Evolutionary conservation across 2,888 invertebrate genomes (phyloP).

Genomic region (Nemoura dubitans): DNA sequence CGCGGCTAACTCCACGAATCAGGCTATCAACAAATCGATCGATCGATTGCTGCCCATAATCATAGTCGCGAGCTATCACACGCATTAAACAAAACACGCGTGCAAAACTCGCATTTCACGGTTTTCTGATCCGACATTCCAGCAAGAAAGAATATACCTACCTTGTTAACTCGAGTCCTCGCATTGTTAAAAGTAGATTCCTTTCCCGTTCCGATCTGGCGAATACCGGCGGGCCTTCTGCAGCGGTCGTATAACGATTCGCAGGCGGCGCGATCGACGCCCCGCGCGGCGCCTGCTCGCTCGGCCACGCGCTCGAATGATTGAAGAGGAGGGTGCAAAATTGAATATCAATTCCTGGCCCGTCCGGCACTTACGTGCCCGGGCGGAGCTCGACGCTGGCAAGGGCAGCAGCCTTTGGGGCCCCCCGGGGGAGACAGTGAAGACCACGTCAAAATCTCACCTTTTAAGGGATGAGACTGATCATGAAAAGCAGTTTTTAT

Average conservation of each 20-base stretch:
- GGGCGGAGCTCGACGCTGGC: constrained; percentile 10
- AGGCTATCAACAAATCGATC: no score
- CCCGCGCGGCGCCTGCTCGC: neutral
- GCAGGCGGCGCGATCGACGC: constrained; percentile 40
- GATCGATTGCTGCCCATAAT: no score
- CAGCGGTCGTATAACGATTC: constrained; percentile 28
- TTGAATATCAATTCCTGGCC: constrained; percentile 41
- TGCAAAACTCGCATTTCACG: no score
- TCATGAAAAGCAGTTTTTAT: constrained; percentile 12
- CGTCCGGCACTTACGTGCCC: constrained; percentile 22
- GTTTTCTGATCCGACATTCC: no score
- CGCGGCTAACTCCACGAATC: no score
- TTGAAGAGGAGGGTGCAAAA: constrained; percentile 39
- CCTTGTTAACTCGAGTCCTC: neutral
- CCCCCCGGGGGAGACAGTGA: neutral
- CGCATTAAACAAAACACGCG: neutral
- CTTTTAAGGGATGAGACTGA: neutral
- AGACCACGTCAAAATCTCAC: constrained; percentile 7
- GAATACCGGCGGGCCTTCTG: neutral
- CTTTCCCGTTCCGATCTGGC: constrained; percentile 5
- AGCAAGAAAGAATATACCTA: no score
- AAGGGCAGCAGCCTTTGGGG: neutral
- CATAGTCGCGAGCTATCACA: neutral
- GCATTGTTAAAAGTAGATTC: neutral
- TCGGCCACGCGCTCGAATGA: neutral